Base-by-base conservation (phyloP, 1,140 invertebrate genomes). In the Propsilocerus akamusi region DNA sequence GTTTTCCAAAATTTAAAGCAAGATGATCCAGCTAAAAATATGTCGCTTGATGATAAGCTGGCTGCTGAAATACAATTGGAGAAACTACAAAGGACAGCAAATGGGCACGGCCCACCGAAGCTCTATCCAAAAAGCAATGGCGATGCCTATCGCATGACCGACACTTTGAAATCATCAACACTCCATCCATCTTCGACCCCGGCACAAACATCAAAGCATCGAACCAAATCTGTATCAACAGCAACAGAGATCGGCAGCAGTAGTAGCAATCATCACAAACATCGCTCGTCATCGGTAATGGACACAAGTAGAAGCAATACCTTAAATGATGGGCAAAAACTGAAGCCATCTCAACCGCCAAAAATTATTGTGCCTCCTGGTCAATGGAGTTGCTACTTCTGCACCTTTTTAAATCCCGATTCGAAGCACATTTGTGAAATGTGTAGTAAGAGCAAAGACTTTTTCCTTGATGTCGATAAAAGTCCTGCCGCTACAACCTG, bases 1-100 rank as follows among this genome's bases (percentile, higher is more conserved):
- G 84, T 86, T 0, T 86, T 80, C 57, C 72, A 76, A 53, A 82
- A 82, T 62, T 64, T 86, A 4, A 79, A 83, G 51, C 81, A 73
- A 54, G 75, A 78, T 54, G 77, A 81, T 1, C 81, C 81, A 57
- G 76, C 81, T 62, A 41, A 41, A 41, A 17, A 7, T 4, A 6
- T 1, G 10, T 20, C 34, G 5, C 14, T 20, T 6, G 34, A 41
- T 41, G 34, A 41, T 8, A 41, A 41, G 22, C 17, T 41, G 17
- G 34, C 34, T 20, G 34, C 14, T 20, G 34, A 41, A 41, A n/a
- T n/a, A n/a, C n/a, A n/a, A n/a, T 10, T 41, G 10, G 34, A 41
- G 22, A 41, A 41, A 6, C 22, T 41, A 20, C 17, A 41, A 41
- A 17, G 17, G 3, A 41, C 12, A 17, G 4, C 34, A 4, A 41